phyloP scores from a whole-genome alignment of 2,888 invertebrate genomes.

The Megamerina dolium region DNA sequence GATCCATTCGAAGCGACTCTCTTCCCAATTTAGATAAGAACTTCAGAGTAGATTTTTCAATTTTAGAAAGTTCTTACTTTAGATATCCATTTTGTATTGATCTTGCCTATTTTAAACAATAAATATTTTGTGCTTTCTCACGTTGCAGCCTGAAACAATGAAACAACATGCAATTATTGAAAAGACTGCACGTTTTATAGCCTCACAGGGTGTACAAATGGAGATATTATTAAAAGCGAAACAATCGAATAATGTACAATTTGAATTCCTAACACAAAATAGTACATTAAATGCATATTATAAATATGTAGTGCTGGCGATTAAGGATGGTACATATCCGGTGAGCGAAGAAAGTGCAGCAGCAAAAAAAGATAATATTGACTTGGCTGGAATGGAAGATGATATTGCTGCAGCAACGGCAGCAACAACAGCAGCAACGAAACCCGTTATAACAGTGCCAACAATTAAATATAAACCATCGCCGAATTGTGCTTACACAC shows the following conservation, averaged over 20 bases:
- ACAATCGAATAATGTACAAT: constrained; percentile 88
- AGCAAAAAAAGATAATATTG: constrained; percentile 5
- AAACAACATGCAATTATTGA: constrained; percentile 92
- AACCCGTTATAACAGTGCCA: constrained; percentile 50
- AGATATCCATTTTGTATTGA: no score
- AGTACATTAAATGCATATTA: constrained; percentile 84
- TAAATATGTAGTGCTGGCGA: constrained; percentile 64
- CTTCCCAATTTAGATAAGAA: no score
- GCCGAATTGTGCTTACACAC: constrained; percentile 80
- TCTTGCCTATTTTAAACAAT: no score
- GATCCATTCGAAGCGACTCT: no score
- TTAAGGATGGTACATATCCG: constrained; percentile 61
- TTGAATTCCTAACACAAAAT: constrained; percentile 86
- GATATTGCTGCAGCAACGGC: neutral
- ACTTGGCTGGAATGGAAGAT: neutral
- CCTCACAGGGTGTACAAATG: constrained; percentile 92
- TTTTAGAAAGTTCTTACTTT: no score
- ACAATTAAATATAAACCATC: constrained; percentile 73
- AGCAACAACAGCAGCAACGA: constrained; percentile 7
- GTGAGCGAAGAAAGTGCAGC: constrained; percentile 33
- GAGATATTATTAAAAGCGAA: constrained; percentile 97
- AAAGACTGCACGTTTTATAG: constrained; percentile 85
- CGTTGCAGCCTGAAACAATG: constrained; percentile 80
- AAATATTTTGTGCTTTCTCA: no score
- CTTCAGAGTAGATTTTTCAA: no score